Conservation (phyloP, 2,113 vertebrate genomes). For the Phaethon lepturus region DNA sequence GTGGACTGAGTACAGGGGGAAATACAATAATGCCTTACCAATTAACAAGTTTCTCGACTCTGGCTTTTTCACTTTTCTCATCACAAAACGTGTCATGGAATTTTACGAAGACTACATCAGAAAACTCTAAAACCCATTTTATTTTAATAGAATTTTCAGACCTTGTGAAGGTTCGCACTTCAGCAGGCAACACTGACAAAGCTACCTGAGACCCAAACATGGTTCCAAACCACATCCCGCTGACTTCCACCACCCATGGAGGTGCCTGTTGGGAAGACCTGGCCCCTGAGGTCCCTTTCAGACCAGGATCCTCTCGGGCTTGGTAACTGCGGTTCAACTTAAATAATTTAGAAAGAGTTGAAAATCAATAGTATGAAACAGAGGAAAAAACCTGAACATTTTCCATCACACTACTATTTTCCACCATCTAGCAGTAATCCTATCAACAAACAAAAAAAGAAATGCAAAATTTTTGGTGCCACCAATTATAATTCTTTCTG, state of each 20-base stretch:
- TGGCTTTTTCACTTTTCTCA: neutral
- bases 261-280: neutral
- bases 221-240: rapidly evolving
- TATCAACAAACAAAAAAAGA: neutral
- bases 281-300: neutral
- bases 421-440: neutral
- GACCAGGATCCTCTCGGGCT: neutral
- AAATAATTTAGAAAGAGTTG: neutral
- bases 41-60: neutral
- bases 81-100: neutral
- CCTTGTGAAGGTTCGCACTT: neutral
- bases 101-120: neutral
- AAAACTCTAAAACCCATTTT: neutral
- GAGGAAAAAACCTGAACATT: neutral
- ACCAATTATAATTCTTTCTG: neutral
- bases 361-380: neutral
- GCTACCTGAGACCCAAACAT: neutral
- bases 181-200: neutral
- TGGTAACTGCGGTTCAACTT: neutral
- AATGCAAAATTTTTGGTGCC: neutral
- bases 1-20: neutral
- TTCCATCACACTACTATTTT: neutral
- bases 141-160: neutral
- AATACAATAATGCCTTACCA: neutral
- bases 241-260: neutral